These are phyloP conservation scores for Sialis lutaria DNA, from an alignment of 2,888 invertebrate species.

Conservation along the genomic window DNA sequence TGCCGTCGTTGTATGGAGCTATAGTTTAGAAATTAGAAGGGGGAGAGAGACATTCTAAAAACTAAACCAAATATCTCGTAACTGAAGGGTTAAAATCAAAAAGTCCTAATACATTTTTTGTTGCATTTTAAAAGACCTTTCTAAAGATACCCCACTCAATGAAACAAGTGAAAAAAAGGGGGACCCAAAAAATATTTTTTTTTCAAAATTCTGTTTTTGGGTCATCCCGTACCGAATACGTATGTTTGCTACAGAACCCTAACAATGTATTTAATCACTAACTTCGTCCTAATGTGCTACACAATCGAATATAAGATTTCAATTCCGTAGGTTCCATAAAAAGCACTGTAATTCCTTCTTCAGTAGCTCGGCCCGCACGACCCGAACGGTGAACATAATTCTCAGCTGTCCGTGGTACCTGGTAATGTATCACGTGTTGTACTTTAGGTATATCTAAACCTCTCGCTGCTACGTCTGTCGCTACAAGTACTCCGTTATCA, in stretches of 20 bases:
- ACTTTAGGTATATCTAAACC: conserved; percentile 90
- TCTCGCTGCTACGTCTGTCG: conserved; percentile 84
- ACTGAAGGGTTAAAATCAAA: too few species aligned
- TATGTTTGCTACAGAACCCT: neutral
- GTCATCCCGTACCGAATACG: neutral
- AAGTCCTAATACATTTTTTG: too few species aligned
- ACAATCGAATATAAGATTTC: conserved; percentile 59
- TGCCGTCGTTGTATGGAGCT: too few species aligned
- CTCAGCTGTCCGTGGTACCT: conserved; percentile 86
- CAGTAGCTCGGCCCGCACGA: conserved; percentile 79
- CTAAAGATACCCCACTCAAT: too few species aligned
- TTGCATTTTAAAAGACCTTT: too few species aligned
- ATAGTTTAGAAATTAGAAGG: too few species aligned
- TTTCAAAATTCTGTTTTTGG: too few species aligned
- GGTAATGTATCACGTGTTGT: conserved; percentile 93
- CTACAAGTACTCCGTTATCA: conserved; percentile 45
- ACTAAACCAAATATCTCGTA: too few species aligned
- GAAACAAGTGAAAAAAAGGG: too few species aligned
- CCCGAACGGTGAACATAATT: conserved; percentile 95
- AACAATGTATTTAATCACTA: conserved; percentile 19
- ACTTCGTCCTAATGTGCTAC: conserved; percentile 74
- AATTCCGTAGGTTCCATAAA: conserved; percentile 82
- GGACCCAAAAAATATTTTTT: too few species aligned
- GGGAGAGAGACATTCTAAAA: neutral
- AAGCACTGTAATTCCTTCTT: conserved; percentile 79